Base-by-base conservation (phyloP, 2,888 invertebrate species). In the Beris morrisii region DNA sequence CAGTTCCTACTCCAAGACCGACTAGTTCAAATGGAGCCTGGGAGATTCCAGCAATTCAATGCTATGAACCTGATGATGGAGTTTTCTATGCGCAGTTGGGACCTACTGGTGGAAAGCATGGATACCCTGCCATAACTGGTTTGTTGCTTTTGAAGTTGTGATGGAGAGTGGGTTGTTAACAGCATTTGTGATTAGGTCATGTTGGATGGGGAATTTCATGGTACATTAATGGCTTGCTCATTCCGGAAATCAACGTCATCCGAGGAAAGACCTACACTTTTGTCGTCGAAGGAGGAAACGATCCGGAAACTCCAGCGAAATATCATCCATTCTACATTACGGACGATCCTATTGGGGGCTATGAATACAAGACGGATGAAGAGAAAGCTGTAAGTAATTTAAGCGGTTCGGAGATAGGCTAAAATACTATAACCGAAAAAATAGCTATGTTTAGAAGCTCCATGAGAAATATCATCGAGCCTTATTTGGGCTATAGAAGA, bases 261-360 rank as follows among this genome's bases (percentile, higher is more conserved):
- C 85, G 95, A 59, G 94, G 95, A 6, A 88, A 86, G 77, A 89
- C 88, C 13, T 95, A 95, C 79, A 93, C 91, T 0, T 95, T 95
- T 78, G 89, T 94, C 43, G 88, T 89, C 3, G 95, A 95, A 80
- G 95, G 92, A 0, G 96, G 95, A 22, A 82, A 86, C 48, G 87
- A 95, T 79, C 85, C 91, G 0, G 87, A 88, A 28, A 82, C 86
- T 48, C 90, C 94, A 0, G 93, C 95, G 9, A 86, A 88, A 71
- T 94, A 92, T 78, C 95, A 96, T 82, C 95, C 95, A 48, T 93
- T 96, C 84, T 93, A 93, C 81, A 95, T 96, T 75, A 94, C 95
- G 44, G 91, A 95, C 76, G 95, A 95, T 80, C 87, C 93, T 0
- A 84, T 94, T n/a, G 95, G 95, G 44, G 95, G 95, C 1, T 95